These are phyloP conservation scores for Oreotrochilus melanogaster DNA, from an alignment of 2,113 vertebrate genomes.

Conservation along the genomic window DNA sequence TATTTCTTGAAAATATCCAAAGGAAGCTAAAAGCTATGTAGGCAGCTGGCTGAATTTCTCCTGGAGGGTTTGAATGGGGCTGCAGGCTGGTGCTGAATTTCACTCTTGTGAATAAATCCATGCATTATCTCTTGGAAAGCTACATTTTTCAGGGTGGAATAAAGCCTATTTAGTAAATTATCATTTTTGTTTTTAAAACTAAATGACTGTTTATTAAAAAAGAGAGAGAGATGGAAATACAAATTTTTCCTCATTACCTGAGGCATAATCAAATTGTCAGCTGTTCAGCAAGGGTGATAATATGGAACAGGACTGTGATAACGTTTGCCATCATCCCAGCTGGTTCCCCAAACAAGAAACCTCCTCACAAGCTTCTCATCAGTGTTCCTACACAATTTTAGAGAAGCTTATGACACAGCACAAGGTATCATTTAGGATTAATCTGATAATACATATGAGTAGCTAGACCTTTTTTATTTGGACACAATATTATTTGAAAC, in stretches of 20 bases:
- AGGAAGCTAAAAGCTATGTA: constrained; percentile 24
- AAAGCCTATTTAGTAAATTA: constrained; percentile 59
- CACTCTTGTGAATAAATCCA: constrained; percentile 49
- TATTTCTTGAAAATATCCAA: constrained; percentile 30
- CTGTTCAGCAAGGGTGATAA: constrained; percentile 49
- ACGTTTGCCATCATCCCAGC: constrained; percentile 26
- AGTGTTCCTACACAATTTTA: neutral
- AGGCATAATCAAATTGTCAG: constrained; percentile 56
- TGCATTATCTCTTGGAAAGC: constrained; percentile 22
- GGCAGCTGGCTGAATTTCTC: constrained; percentile 70
- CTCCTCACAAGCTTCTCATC: neutral
- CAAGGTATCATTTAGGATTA: neutral
- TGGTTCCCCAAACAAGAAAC: neutral
- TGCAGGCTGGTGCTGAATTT: constrained; percentile 43
- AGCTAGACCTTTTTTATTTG: neutral
- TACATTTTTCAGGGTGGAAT: constrained; percentile 16
- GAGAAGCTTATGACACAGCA: neutral
- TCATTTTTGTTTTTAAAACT: constrained; percentile 58
- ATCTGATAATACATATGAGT: neutral
- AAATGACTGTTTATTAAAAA: constrained; percentile 65
- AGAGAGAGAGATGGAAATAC: constrained; percentile 30
- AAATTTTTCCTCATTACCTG: constrained; percentile 53
- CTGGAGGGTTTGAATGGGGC: constrained; percentile 52
- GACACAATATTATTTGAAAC: neutral
- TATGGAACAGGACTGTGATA: constrained; percentile 22